Evolutionary conservation across 1,140 invertebrate species (phyloP), one percentile per base, ranked within the genome.

Genomic region (Hyphantria cunea): DNA sequence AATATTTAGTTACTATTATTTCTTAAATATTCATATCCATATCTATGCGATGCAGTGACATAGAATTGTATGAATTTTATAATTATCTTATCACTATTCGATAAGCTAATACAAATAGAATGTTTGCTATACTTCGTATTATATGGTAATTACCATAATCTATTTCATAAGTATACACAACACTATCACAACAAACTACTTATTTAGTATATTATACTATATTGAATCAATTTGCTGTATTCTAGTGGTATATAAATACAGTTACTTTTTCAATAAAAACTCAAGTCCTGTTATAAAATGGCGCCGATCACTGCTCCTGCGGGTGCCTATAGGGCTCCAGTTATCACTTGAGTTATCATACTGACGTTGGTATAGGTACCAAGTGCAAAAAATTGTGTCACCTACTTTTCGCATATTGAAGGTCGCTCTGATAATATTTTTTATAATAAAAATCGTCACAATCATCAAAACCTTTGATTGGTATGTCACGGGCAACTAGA

Each of bases 401-500:
- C 82, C 82, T 76, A 87, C 79, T 81, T 86, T 81, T 78, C 64
- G 68, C 74, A 72, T 66, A 78, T 75, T 84, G 82, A 87, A 85
- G 84, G 84, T 85, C 82, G 70, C 70, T n/a, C n/a, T 51, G 77
- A 84, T 82, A 72, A 66, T 62, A 53, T 60, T 78, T 76, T 72
- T 76, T 74, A 76, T 78, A 75, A 73, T 68, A 79, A 72, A 62
- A 70, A 72, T 76, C 59, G 64, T 75, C 31, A 72, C 72, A 68
- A 70, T 75, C 76, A 72, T 77, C 66, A 67, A 78, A 78, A 77
- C 51, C n/a, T 37, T 66, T 53, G 70, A 82, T 79, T 71, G 70
- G 34, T 58, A 52, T 74, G 82, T 85, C 84, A 87, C 58, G 82
- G 79, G 81, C 81, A 74, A 44, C n/a, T 10, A 37, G 81, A 84